These are phyloP conservation scores for Tenthredo mesomela DNA, from an alignment of 2,888 invertebrate species.

Conservation along the genomic window DNA sequence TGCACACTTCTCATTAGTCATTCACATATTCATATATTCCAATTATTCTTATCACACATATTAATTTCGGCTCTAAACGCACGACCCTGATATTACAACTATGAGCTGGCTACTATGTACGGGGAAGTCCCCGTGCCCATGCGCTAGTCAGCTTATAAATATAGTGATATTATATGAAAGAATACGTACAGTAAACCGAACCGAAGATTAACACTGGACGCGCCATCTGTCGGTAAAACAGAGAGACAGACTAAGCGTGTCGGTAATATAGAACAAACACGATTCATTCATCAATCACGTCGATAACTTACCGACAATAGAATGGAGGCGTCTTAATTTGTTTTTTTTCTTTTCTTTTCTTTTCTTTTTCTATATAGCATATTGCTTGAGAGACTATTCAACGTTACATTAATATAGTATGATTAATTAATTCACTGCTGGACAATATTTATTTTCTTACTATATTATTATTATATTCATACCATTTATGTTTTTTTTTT, in stretches of 20 bases:
- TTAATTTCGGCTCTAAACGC: neutral
- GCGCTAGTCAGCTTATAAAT: neutral
- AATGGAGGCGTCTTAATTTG: too few species aligned
- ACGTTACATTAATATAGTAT: too few species aligned
- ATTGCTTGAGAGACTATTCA: too few species aligned
- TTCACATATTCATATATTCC: neutral
- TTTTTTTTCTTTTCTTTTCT: too few species aligned
- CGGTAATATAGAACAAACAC: neutral
- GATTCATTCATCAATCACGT: too few species aligned
- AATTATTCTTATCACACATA: neutral
- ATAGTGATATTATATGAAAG: neutral
- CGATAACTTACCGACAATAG: neutral
- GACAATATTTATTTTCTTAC: neutral
- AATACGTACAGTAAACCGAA: neutral
- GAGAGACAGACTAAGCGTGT: neutral
- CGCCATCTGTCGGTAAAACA: neutral
- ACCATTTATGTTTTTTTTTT: neutral
- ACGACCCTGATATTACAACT: neutral
- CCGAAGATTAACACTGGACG: neutral
- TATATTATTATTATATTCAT: neutral
- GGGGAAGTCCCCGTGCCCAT: constrained; percentile 1
- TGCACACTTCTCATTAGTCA: neutral
- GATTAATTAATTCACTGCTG: neutral
- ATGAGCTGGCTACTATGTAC: neutral
- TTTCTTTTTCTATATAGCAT: too few species aligned